Percentiles rank a stretch among this genome's conserved stretches.
phyloP scores from a whole-genome alignment of 2,888 invertebrate species.

The Deilephila elpenor region DNA sequence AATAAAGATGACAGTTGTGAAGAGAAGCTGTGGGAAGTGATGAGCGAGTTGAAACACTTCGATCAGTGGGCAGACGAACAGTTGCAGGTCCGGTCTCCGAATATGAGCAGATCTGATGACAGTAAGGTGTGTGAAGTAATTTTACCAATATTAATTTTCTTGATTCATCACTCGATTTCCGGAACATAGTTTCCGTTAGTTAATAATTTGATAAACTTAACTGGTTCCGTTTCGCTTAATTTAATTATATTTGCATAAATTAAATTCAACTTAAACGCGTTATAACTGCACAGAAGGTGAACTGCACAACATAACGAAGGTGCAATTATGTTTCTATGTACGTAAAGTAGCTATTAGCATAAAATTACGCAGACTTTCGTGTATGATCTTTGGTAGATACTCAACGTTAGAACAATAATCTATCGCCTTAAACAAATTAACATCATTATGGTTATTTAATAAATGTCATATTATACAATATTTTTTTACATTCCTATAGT shows the following conservation, averaged over 20 bases:
- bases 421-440: too few species aligned
- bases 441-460: too few species aligned
- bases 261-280: too few species aligned
- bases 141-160: conserved; percentile 19
- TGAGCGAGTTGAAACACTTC: conserved; percentile 73
- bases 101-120: conserved; percentile 69
- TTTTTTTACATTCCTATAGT: too few species aligned
- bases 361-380: too few species aligned
- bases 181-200: conserved; percentile 23
- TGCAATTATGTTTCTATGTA: too few species aligned
- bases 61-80: conserved; percentile 79
- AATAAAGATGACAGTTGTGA: conserved; percentile 57
- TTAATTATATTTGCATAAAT: not conserved
- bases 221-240: not conserved
- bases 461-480: too few species aligned
- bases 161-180: not conserved
- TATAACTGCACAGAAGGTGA: too few species aligned
- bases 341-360: too few species aligned
- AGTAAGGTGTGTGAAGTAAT: conserved; percentile 61
- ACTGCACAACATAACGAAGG: too few species aligned
- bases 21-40: conserved; percentile 73
- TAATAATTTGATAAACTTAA: conserved; percentile 3
- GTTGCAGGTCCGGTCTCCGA: conserved; percentile 59
- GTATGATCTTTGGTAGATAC: too few species aligned
- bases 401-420: too few species aligned